Base-by-base conservation (phyloP, 2,888 invertebrate genomes). In the Harmothoe impar region DNA sequence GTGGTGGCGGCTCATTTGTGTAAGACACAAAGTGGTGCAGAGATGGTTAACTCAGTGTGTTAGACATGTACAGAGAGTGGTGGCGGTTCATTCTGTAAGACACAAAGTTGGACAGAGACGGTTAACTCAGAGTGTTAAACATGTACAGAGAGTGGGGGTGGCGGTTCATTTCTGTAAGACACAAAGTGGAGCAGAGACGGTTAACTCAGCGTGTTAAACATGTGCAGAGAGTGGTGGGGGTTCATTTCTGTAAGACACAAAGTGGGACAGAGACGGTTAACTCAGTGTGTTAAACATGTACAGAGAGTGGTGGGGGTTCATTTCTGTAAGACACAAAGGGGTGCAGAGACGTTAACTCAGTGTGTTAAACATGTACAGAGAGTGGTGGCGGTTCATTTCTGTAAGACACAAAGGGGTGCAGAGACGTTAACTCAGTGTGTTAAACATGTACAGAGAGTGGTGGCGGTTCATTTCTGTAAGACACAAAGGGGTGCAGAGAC, bases 381-480 rank as follows among this genome's bases (percentile, higher is more conserved):
- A 98, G 96, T 99, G 99, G 96, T 99, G 99, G 3, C 99, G 97
- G 96, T 99, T 99, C 99, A 99, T 99, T 96, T 98, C 98, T 98
- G 96, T 0, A 94, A 90, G 5, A 93, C 68, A 68, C n/a, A 5
- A n/a, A 12, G n/a, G n/a, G 17, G 17, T 15, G 17, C 17, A 52
- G 12, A 17, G 10, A 52, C 54, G 54, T 52, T 52, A 52, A 52
- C 54, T 52, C 54, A 52, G 54, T 52, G 54, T 52, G 10, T 52
- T n/a, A n/a, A n/a, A n/a, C n/a, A n/a, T n/a, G n/a, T n/a, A n/a
- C n/a, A n/a, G n/a, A n/a, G n/a, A n/a, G n/a, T n/a, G n/a, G n/a
- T n/a, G n/a, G n/a, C n/a, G n/a, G n/a, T 99, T 99, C 99, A 99
- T 99, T 96, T 98, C 98, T 98, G 96, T 0, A 94, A 90, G 5